Evolutionary conservation across 2,113 vertebrate species (phyloP).

Genomic region (Thamnophis sirtalis): DNA sequence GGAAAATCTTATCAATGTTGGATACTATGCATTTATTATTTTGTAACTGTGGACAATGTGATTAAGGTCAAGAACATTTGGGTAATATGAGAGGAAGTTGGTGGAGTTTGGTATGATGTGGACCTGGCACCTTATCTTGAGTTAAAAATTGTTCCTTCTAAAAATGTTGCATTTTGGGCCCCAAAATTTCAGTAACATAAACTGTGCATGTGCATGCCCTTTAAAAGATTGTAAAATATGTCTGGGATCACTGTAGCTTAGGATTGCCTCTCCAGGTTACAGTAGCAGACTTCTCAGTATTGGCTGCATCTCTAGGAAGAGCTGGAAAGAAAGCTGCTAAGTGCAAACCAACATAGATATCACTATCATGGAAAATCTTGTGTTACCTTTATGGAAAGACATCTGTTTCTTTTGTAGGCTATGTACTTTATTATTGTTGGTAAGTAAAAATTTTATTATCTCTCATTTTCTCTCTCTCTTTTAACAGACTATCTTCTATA

Average conservation of each 20-base stretch:
- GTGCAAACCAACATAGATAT: background rate
- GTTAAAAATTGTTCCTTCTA: background rate
- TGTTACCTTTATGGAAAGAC: background rate
- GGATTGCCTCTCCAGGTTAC: background rate
- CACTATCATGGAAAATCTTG: background rate
- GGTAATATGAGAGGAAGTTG: background rate
- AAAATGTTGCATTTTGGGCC: background rate
- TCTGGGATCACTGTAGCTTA: background rate
- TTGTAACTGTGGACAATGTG: background rate
- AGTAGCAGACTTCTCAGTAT: background rate
- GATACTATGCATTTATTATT: background rate
- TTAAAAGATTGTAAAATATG: background rate
- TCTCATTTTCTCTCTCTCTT: background rate
- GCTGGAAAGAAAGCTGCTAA: background rate
- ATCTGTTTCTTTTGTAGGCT: background rate
- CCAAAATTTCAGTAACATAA: background rate
- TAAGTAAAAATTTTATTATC: background rate
- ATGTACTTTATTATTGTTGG: background rate
- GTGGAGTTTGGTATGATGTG: background rate
- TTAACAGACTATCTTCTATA: background rate
- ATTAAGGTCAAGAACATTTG: background rate
- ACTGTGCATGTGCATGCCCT: background rate
- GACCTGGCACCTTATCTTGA: background rate
- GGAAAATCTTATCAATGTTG: background rate
- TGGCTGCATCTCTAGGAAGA: background rate